Conservation (phyloP, 2,888 invertebrate species). For the Polydrusus cervinus region DNA sequence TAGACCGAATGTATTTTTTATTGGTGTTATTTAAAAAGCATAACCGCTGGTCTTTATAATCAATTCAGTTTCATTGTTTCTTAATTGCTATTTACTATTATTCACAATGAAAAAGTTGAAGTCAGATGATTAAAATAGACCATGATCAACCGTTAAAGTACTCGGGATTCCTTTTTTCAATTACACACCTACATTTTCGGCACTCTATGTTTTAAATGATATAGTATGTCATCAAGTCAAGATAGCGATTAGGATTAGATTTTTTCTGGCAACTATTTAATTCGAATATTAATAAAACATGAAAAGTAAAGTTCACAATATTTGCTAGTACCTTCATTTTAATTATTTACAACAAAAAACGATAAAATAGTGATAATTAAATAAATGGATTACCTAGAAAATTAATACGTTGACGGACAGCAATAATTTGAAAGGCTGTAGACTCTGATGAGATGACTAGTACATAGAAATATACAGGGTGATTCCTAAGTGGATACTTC, state of each 20-base stretch:
- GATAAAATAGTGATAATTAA: neutral
- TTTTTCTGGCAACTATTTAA: neutral
- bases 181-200: neutral
- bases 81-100: slow-evolving; percentile 11
- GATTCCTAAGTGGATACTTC: too few species aligned
- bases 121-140: slow-evolving; percentile 23
- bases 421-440: too few species aligned
- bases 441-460: too few species aligned
- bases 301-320: neutral
- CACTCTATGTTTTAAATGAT: neutral
- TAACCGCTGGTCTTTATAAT: slow-evolving; percentile 14
- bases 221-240: slow-evolving; percentile 1
- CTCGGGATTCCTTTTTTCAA: slow-evolving; percentile 1
- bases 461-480: too few species aligned
- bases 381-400: too few species aligned
- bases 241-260: slow-evolving; percentile 10
- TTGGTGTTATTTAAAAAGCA: slow-evolving; percentile 19
- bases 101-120: slow-evolving; percentile 2
- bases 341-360: neutral
- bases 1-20: slow-evolving; percentile 7
- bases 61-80: slow-evolving; percentile 27
- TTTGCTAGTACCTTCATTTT: neutral
- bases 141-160: neutral
- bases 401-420: too few species aligned
- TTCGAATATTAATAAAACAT: neutral